Evolutionary conservation across 1,140 invertebrate genomes (phyloP).

Genomic region (Hermatobates lingyangjiaoensis): DNA sequence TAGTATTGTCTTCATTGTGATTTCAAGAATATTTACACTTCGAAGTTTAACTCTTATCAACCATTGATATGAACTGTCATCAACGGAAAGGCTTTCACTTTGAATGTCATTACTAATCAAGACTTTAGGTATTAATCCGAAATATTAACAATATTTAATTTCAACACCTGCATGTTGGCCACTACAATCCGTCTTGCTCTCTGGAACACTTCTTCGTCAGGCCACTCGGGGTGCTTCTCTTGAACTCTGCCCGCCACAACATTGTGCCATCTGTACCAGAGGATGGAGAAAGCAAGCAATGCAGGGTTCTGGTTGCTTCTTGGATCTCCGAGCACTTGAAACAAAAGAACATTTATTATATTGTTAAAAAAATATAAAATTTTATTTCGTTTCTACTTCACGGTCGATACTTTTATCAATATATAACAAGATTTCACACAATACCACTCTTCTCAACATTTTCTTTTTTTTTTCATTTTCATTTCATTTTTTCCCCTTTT

Average conservation of each 20-base stretch:
- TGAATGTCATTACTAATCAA: too few species aligned
- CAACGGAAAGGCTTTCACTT: too few species aligned
- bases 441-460: too few species aligned
- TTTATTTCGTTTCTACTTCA: too few species aligned
- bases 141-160: too few species aligned
- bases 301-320: conserved; percentile 95
- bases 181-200: conserved; percentile 72
- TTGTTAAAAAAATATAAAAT: neutral
- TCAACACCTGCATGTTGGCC: conserved; percentile 78
- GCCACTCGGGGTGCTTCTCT: conserved; percentile 64
- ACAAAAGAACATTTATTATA: conserved; percentile 10
- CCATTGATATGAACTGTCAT: too few species aligned
- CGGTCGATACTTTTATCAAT: too few species aligned
- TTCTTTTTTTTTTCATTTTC: neutral
- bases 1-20: too few species aligned
- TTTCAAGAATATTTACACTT: too few species aligned
- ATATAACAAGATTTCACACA: neutral
- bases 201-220: conserved; percentile 89
- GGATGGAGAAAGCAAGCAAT: conserved; percentile 73
- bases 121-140: too few species aligned
- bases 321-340: conserved; percentile 82
- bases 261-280: conserved; percentile 95
- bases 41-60: too few species aligned
- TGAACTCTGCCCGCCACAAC: conserved; percentile 61
- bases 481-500: neutral